Conservation (phyloP, 1,140 invertebrate species). For the Anastatus disparis region DNA sequence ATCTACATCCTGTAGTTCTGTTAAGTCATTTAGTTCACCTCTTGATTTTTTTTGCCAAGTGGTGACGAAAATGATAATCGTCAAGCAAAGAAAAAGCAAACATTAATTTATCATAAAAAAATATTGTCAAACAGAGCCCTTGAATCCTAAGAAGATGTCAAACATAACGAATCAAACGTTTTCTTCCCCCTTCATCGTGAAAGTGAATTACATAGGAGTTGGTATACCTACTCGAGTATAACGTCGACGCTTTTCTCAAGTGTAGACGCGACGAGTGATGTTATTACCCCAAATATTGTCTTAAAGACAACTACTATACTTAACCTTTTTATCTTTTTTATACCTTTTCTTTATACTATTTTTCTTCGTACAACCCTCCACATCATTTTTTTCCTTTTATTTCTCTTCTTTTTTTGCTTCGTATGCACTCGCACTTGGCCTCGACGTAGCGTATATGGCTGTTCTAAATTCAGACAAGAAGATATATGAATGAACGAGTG, state of each 20-base stretch:
- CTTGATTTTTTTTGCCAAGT: neutral
- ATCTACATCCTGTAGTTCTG: too few relatives aligned
- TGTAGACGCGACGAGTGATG: slow-evolving; percentile 46
- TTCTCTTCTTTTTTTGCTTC: neutral
- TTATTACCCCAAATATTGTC: slow-evolving; percentile 58
- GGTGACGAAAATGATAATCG: slow-evolving; percentile 4
- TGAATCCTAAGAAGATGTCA: too few relatives aligned
- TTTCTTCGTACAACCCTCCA: neutral
- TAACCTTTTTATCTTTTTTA: neutral
- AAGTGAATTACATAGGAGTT: neutral
- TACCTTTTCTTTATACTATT: too few relatives aligned
- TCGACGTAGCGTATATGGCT: neutral
- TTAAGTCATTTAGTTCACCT: neutral
- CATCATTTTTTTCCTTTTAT: neutral
- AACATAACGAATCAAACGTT: neutral
- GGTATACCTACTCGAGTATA: too few relatives aligned
- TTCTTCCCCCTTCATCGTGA: neutral
- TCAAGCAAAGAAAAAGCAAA: slow-evolving; percentile 7
- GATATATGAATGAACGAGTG: neutral
- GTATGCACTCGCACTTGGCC: neutral
- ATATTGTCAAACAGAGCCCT: neutral
- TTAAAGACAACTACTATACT: slow-evolving; percentile 32
- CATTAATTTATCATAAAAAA: neutral
- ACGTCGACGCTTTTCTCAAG: slow-evolving; percentile 28
- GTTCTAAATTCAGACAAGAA: slow-evolving; percentile 7